Conservation (phyloP, 2,113 vertebrate species). For the Melanostigma gelatinosum region DNA sequence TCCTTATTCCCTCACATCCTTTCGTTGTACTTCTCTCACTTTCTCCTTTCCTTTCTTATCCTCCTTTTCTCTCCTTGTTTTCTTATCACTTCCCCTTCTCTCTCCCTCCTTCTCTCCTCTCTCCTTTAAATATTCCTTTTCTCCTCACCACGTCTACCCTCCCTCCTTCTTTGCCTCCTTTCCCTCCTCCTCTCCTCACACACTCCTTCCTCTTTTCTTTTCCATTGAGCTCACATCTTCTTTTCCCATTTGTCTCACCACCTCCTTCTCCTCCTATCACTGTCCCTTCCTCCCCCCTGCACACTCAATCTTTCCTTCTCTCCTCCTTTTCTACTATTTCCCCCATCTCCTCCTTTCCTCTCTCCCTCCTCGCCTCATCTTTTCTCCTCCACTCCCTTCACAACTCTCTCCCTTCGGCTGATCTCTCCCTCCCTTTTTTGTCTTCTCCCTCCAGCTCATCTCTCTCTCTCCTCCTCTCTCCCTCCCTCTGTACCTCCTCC, state of each 20-base stretch:
- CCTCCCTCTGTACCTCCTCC: not conserved
- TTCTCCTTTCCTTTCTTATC: too few relatives aligned
- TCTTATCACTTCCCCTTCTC: too few relatives aligned
- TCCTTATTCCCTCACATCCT: accelerated
- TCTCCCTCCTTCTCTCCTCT: not conserved
- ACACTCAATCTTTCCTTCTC: too few relatives aligned
- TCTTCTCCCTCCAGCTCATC: constrained; percentile 1
- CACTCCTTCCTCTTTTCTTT: too few relatives aligned
- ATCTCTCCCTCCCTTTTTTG: constrained; percentile 4
- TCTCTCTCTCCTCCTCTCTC: not conserved
- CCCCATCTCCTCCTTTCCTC: too few relatives aligned
- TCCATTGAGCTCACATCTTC: too few relatives aligned
- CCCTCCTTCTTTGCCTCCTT: not conserved
- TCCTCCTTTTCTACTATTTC: too few relatives aligned
- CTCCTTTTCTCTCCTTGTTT: not conserved
- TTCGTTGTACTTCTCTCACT: not conserved
- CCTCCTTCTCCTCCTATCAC: too few relatives aligned
- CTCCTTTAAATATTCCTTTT: not conserved
- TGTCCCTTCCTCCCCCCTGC: too few relatives aligned
- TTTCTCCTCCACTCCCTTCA: not conserved
- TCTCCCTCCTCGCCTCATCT: too few relatives aligned
- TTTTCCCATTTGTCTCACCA: too few relatives aligned
- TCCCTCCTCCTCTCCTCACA: not conserved
- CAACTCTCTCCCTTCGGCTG: constrained; percentile 7
- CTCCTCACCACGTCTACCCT: too few relatives aligned